Conservation (phyloP, 2,797 vertebrate species). For the Dermochelys coriacea region DNA sequence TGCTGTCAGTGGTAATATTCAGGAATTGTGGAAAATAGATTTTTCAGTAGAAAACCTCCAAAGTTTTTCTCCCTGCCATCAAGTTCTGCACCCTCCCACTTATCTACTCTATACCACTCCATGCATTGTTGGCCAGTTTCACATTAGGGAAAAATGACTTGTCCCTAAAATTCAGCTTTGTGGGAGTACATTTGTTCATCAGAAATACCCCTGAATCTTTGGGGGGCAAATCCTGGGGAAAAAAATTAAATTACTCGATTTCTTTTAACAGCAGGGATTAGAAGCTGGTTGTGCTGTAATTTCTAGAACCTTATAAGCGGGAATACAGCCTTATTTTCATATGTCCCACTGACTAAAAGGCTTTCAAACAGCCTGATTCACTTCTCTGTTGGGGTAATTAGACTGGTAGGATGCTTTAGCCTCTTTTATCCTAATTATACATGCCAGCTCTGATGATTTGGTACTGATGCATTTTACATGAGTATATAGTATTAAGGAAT, state of each 20-base stretch:
- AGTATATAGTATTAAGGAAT: neutral
- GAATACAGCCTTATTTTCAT: neutral
- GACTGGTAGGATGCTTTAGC: accelerated
- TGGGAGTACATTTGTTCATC: neutral
- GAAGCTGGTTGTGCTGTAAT: neutral
- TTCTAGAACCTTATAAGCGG: neutral
- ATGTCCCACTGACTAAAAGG: neutral
- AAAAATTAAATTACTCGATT: accelerated
- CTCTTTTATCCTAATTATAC: neutral
- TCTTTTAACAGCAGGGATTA: neutral
- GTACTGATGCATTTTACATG: neutral
- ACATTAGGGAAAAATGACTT: neutral
- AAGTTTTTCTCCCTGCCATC: neutral
- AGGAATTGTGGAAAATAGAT: neutral
- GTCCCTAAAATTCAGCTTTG: neutral
- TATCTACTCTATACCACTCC: neutral
- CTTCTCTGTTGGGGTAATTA: neutral
- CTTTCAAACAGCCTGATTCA: neutral
- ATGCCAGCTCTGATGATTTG: neutral
- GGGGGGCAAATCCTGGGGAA: neutral
- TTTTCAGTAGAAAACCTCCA: neutral
- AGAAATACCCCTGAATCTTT: neutral
- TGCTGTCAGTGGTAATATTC: neutral
- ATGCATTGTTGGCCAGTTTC: neutral
- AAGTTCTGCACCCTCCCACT: accelerated